Base-by-base conservation (phyloP, 2,113 vertebrate species). In the Callionymus lyra region DNA sequence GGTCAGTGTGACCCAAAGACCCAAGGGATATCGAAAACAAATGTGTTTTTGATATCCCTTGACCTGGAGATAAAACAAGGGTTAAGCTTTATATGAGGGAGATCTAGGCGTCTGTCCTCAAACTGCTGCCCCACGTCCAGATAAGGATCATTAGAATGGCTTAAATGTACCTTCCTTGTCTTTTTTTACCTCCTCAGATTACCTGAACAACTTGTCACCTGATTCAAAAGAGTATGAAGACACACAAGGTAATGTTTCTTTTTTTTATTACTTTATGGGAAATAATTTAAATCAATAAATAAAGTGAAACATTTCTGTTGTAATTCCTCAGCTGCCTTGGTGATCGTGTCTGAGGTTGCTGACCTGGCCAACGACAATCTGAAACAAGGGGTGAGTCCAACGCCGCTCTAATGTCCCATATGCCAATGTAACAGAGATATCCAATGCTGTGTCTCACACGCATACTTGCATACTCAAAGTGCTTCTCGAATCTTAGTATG, bases 171-270 rank as follows among this genome's bases (percentile, higher is more conserved):
- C 11, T 34, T 53, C 11, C 1, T 8, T 50, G 37, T 19, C 17
- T 35, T 40, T 55, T 6, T 62, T 50, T 67, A 6, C 68, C 45
- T 47, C 58, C 49, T n/a, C 83, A 98, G 95, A 98, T 83, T 98
- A 98, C 72, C 82, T 97, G 67, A 98, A 94, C 81, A 95, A 96
- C 72, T 89, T 98, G 32, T 91, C 88, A 58, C 92, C 91, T 17
- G 90, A 95, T 72, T 91, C 88, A 2, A 76, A 82, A 13, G 93
- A 98, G 67, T 98, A 95, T 31, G 89, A 91, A 58, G 77, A 85
- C 65, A 93, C 90, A 9, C 90, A 97, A 82, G 91, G 95, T 98
- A 83, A 63, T 35, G 15, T n/a, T 10, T 15, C 16, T 10, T 37
- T 12, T 21, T 19, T 37, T 38, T 42, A 27, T 16, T 37, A 14